Evolutionary conservation across 2,113 vertebrate species (phyloP).

Genomic region (Andinoacara biseriatus): DNA sequence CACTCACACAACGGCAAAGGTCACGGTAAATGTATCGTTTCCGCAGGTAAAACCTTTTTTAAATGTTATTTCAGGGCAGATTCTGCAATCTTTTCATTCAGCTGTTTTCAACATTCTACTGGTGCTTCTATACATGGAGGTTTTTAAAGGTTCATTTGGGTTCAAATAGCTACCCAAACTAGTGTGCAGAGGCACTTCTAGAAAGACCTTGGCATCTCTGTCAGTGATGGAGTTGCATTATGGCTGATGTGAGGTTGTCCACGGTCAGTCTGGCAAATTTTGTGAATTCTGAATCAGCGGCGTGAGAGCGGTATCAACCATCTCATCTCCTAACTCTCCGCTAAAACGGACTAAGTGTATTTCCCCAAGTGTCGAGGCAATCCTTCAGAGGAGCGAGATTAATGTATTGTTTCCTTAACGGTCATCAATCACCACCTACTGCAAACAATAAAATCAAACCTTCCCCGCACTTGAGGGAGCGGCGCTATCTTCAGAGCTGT

Average conservation of each 20-base stretch:
- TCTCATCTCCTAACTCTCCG: background rate
- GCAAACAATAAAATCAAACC: conserved; percentile 1
- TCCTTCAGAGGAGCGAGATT: background rate
- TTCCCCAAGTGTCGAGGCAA: conserved; percentile 9
- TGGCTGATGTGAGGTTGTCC: background rate
- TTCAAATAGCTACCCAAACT: background rate
- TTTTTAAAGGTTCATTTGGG: background rate
- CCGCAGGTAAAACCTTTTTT: background rate
- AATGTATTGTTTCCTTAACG: conserved; percentile 16
- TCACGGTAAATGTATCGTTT: background rate
- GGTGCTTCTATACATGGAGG: too few species aligned
- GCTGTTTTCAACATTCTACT: too few species aligned
- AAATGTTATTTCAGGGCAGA: background rate
- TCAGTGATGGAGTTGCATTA: background rate
- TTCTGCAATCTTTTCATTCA: background rate
- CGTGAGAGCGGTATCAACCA: background rate
- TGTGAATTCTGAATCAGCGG: background rate
- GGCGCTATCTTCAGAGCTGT: background rate
- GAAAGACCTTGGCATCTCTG: background rate
- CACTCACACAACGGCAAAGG: background rate
- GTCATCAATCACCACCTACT: conserved; percentile 17
- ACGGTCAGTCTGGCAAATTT: background rate
- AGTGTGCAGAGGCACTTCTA: background rate
- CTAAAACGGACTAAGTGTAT: background rate
- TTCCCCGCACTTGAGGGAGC: background rate